phyloP scores from a whole-genome alignment of 2,797 vertebrate genomes.

The Hemibagrus guttatus region DNA sequence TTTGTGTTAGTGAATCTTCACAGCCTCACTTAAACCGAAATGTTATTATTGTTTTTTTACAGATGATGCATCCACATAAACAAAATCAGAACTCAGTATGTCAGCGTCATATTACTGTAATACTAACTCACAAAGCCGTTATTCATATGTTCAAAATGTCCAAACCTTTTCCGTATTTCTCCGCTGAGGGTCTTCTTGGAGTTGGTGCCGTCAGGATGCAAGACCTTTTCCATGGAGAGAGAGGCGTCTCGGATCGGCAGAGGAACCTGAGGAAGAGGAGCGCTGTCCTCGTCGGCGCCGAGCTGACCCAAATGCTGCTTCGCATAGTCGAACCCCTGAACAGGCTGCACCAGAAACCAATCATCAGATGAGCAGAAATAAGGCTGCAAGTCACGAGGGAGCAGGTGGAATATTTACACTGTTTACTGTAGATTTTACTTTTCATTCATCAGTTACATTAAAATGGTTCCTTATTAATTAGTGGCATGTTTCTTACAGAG shows the following conservation, averaged over 20 bases:
- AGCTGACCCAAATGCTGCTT: conserved; percentile 97
- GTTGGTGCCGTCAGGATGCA: conserved; percentile 83
- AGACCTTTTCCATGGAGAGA: conserved; percentile 84
- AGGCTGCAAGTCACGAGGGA: background rate
- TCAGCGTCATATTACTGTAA: background rate
- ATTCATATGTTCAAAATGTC: background rate
- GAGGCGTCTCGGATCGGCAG: conserved; percentile 85
- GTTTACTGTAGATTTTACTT: background rate
- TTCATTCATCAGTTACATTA: background rate
- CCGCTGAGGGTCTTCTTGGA: conserved; percentile 85
- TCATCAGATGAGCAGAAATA: background rate
- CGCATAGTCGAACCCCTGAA: conserved; percentile 98
- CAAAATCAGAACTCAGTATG: no score
- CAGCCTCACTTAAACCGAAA: no score
- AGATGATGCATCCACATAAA: background rate
- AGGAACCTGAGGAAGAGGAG: conserved; percentile 90
- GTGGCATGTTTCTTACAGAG: background rate
- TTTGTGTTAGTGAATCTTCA: background rate
- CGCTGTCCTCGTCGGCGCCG: conserved; percentile 89
- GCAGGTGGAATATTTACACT: background rate
- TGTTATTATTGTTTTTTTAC: background rate
- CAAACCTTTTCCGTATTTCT: conserved; percentile 87
- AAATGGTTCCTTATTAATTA: background rate
- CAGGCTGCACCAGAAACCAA: conserved; percentile 75
- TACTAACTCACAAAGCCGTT: background rate